These are phyloP conservation scores for Periophthalmus magnuspinnatus DNA, from an alignment of 2,797 vertebrate genomes.

Conservation along the genomic window DNA sequence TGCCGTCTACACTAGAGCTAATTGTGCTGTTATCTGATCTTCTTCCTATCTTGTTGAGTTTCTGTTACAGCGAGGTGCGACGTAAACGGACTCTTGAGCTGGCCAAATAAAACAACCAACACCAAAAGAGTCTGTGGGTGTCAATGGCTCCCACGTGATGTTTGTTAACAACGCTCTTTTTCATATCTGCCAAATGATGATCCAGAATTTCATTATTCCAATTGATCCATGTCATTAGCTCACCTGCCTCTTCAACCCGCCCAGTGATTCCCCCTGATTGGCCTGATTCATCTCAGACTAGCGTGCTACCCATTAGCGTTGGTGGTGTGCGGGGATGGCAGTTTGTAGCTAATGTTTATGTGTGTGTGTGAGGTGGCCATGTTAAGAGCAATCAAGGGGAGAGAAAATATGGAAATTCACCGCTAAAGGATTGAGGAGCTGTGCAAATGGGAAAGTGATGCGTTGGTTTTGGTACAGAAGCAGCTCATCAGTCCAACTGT, in stretches of 20 bases:
- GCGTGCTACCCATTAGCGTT: constrained; percentile 66
- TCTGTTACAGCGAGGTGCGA: constrained; percentile 40
- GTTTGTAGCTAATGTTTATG: constrained; percentile 55
- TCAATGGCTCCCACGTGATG: constrained; percentile 61
- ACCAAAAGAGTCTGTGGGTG: constrained; percentile 44
- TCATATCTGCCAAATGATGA: constrained; percentile 57
- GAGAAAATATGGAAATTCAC: constrained; percentile 34
- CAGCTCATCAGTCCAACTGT: constrained; percentile 53
- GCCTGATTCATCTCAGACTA: constrained; percentile 68
- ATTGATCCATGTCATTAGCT: constrained; percentile 67
- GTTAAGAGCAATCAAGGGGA: constrained; percentile 42
- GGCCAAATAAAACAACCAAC: constrained; percentile 30
- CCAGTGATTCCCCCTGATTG: constrained; percentile 72
- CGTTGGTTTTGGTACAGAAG: constrained; percentile 39
- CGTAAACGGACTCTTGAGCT: constrained; percentile 38
- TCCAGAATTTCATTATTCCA: constrained; percentile 50
- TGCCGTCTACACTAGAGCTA: constrained; percentile 19
- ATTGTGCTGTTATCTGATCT: constrained; percentile 53
- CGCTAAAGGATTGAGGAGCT: constrained; percentile 25
- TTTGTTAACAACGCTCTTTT: constrained; percentile 60
- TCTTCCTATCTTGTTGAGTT: constrained; percentile 32
- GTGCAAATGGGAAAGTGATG: constrained; percentile 37
- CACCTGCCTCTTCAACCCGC: constrained; percentile 69
- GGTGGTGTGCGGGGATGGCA: constrained; percentile 68
- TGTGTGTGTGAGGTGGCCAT: constrained; percentile 5